Percentiles rank a stretch among this genome's conserved stretches.
These are phyloP conservation scores for Hymenopus coronatus DNA, from an alignment of 2,888 invertebrate genomes.

Conservation along the genomic window DNA sequence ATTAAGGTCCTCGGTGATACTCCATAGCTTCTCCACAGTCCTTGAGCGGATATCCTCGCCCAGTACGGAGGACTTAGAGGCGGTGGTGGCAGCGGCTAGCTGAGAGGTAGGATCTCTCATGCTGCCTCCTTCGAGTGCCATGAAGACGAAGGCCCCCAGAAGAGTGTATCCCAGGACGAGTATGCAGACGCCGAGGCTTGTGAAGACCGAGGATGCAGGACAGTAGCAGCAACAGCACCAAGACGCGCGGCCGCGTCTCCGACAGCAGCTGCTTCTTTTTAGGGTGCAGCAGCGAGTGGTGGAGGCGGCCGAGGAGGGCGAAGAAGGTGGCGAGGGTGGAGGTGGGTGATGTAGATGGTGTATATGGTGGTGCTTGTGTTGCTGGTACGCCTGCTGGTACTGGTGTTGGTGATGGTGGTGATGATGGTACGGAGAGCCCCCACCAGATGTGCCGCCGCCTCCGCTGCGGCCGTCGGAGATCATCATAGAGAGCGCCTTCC, in stretches of 20 bases:
- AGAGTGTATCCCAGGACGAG: conserved; percentile 89
- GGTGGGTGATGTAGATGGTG: conserved; percentile 8
- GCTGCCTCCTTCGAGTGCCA: conserved; percentile 70
- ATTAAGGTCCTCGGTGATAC: conserved; percentile 82
- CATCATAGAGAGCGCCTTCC: not conserved
- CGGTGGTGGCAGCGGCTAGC: conserved; percentile 42
- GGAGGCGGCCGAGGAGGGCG: conserved; percentile 15
- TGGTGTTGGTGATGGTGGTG: conserved; percentile 5
- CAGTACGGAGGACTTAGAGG: conserved; percentile 38
- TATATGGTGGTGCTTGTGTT: not conserved
- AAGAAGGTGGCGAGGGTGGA: conserved; percentile 24
- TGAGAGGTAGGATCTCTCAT: conserved; percentile 41
- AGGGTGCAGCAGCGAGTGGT: conserved; percentile 18
- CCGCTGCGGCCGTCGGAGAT: conserved; percentile 13
- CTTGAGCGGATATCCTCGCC: conserved; percentile 61
- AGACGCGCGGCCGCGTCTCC: not conserved
- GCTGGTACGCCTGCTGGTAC: not conserved
- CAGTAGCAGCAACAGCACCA: conserved; percentile 58
- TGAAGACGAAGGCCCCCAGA: conserved; percentile 88
- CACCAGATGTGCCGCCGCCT: not conserved
- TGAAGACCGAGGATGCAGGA: conserved; percentile 62
- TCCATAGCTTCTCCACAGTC: conserved; percentile 80
- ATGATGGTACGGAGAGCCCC: not conserved
- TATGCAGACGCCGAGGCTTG: conserved; percentile 77
- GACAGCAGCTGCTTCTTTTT: conserved; percentile 1